Percentiles rank a stretch among this genome's conserved stretches.
Evolutionary conservation across 2,113 vertebrate species (phyloP).

Genomic region (Microcebus ravelobensis): DNA sequence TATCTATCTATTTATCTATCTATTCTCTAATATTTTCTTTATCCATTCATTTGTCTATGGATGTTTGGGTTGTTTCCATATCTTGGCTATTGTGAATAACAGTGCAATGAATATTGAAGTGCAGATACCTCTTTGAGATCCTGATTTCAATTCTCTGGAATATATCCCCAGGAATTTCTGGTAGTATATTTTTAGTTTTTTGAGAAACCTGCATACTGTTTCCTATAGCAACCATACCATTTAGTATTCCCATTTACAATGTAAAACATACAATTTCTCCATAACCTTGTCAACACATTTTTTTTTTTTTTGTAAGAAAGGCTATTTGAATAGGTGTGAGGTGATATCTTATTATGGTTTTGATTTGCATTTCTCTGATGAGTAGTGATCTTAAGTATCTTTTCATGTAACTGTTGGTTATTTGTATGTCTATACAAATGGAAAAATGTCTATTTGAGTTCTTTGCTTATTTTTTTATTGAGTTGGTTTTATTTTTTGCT

Average conservation of each 20-base stretch:
- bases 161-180: background rate
- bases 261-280: too few relatives aligned
- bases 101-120: background rate
- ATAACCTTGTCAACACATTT: too few relatives aligned
- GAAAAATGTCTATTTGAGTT: too few relatives aligned
- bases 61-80: background rate
- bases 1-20: background rate
- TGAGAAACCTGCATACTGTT: too few relatives aligned
- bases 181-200: too few relatives aligned
- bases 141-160: background rate
- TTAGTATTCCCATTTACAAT: too few relatives aligned
- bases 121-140: background rate
- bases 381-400: background rate
- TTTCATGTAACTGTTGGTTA: background rate
- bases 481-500: background rate
- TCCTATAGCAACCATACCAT: too few relatives aligned
- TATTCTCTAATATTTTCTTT: background rate
- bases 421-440: background rate
- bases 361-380: background rate
- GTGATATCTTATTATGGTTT: background rate
- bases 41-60: background rate
- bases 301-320: too few relatives aligned
- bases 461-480: too few relatives aligned
- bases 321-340: background rate
- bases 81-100: background rate